Evolutionary conservation across 2,113 vertebrate genomes (phyloP).

Genomic region (Tenebrosternarchus preto): DNA sequence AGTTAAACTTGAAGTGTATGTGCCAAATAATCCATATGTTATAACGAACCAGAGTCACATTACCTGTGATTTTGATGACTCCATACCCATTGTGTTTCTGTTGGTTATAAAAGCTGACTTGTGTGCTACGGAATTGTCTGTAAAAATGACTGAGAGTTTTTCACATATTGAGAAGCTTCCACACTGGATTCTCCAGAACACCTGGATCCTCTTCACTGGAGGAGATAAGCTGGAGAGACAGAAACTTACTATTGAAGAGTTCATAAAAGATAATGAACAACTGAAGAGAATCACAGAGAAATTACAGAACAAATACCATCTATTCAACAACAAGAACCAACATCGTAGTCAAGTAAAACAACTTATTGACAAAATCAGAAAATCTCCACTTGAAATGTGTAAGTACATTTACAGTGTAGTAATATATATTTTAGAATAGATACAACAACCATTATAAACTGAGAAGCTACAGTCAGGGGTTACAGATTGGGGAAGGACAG

Average conservation of each 20-base stretch:
- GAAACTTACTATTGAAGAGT: background rate
- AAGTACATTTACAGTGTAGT: background rate
- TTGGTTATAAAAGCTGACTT: conserved; percentile 24
- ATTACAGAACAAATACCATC: conserved; percentile 26
- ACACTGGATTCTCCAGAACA: background rate
- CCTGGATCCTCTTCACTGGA: conserved; percentile 48
- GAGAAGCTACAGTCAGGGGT: too few species aligned
- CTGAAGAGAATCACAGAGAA: background rate
- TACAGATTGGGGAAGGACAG: too few species aligned
- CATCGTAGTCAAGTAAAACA: background rate
- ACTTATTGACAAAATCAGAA: background rate
- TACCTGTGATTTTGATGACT: background rate
- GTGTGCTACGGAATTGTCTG: background rate
- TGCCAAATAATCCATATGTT: conserved; percentile 18
- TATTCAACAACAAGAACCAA: conserved; percentile 37
- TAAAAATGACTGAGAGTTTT: background rate
- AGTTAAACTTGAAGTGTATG: conserved; percentile 13
- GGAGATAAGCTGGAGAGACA: conserved; percentile 22
- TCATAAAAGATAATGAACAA: background rate
- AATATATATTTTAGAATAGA: too few species aligned
- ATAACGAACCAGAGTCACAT: background rate
- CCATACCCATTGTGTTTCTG: conserved; percentile 5
- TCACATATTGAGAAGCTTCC: background rate
- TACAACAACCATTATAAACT: too few species aligned
- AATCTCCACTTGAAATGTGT: too few species aligned